Base-by-base conservation (phyloP, 1,140 invertebrate species). In the Magallana ariakensis region DNA sequence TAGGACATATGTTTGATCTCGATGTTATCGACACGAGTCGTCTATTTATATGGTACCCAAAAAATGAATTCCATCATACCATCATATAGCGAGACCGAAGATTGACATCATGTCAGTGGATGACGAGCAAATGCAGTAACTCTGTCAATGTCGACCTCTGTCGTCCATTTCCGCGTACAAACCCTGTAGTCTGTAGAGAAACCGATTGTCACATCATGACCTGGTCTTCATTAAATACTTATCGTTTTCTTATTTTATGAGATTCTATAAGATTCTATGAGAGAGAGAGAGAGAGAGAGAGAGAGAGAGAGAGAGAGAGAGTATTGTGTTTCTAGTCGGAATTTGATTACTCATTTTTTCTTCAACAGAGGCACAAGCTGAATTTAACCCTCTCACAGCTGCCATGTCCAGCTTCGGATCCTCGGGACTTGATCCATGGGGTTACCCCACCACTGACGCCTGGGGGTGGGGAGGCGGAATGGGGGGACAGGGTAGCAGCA, bases 391-490 rank as follows among this genome's bases (percentile, higher is more conserved):
- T 22, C 54, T 66, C 66, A 85, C 55, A 80, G 66, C 53, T 46
- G 84, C 53, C 53, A 54, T 66, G 75, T 56, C n/a, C 2, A 26
- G 54, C 58, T 56, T 70, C 1, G 57, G n/a, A 57, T 54, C 22
- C 19, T 33, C 80, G 16, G 87, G 75, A n/a, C 13, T 33, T 9
- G 84, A 85, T 55, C 46, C 84, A 70, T 85, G 80, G 60, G 80
- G 84, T 1, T 85, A 85, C 56, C 80, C 80, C 19, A 83, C 60
- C 9, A 85, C 84, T 4, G 85, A 83, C 53, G 85, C 84, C 46
- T 85, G 85, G 60, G 83, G 62, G 55, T 83, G 56, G 66, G 62
- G 75, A 80, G 54, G 87, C 60, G 58, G 82, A 83, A 26, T 84
- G n/a, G 26, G 19, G 46, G 33, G 84, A 80, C 16, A 46, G 88